These are phyloP conservation scores for Bubo scandiacus DNA, from an alignment of 2,113 vertebrate species.

Conservation along the genomic window DNA sequence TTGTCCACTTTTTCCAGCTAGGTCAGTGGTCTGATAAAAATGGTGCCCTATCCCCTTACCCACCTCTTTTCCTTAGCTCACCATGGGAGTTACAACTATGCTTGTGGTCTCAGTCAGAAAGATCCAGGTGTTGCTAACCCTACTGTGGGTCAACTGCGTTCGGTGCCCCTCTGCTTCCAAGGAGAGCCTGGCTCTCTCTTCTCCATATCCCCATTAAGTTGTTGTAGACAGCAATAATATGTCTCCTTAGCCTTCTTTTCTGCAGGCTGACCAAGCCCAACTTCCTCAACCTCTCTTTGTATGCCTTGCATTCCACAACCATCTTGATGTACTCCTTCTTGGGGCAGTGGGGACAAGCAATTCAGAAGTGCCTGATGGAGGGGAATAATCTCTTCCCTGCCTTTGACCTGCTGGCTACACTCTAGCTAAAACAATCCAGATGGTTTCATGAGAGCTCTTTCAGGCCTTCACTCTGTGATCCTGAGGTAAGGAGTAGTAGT, in stretches of 20 bases:
- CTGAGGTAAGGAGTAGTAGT: neutral
- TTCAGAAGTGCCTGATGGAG: neutral
- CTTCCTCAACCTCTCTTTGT: neutral
- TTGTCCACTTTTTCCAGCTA: neutral
- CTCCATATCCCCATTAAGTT: neutral
- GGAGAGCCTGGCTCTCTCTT: neutral
- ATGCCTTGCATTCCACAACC: neutral
- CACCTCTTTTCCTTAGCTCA: neutral
- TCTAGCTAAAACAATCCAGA: neutral
- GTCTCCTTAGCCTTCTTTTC: neutral
- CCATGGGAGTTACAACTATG: neutral
- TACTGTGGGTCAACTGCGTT: neutral
- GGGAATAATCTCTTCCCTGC: neutral
- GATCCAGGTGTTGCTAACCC: neutral
- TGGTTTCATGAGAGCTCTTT: neutral
- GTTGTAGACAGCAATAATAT: neutral
- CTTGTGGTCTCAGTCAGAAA: neutral
- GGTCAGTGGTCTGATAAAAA: neutral
- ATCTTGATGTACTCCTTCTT: neutral
- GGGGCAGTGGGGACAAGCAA: fast-evolving
- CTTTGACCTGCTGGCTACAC: neutral
- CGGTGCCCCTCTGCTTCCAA: neutral
- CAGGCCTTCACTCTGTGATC: neutral
- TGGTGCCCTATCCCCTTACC: neutral
- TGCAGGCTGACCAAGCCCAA: neutral